Conservation (phyloP, 2,113 vertebrate species). For the Gopherus flavomarginatus region DNA sequence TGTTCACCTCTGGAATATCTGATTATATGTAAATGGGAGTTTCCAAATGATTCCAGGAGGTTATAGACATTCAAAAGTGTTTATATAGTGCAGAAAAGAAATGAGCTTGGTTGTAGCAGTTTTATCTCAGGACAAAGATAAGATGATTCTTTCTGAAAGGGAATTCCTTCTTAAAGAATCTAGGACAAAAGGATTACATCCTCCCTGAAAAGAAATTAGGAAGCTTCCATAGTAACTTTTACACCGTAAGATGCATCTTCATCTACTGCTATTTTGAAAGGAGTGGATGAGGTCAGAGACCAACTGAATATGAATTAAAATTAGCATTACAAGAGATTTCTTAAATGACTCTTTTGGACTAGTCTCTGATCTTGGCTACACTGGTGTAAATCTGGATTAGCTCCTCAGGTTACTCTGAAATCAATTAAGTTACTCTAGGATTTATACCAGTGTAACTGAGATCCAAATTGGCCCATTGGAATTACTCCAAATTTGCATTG, state of each 20-base stretch:
- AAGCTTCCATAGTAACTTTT: not conserved
- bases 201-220: conserved; percentile 7
- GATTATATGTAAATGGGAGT: rapidly evolving
- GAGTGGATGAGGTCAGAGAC: not conserved
- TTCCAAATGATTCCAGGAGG: not conserved
- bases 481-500: conserved; percentile 4
- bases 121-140: not conserved
- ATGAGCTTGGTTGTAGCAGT: not conserved
- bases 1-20: not conserved
- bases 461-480: not conserved
- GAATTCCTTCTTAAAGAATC: not conserved
- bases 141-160: not conserved
- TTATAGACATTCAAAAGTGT: not conserved
- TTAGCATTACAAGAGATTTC: conserved; percentile 16
- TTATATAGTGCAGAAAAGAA: not conserved
- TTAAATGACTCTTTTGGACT: not conserved
- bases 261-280: not conserved
- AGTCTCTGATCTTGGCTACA: conserved; percentile 25
- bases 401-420: not conserved
- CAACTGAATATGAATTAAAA: conserved; percentile 32
- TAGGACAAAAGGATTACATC: not conserved
- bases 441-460: not conserved
- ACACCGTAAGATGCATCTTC: not conserved
- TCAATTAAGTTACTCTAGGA: conserved; percentile 5
- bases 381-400: conserved; percentile 12